These are phyloP conservation scores for Pardalotus punctatus DNA, from an alignment of 2,113 vertebrate genomes.

Conservation along the genomic window DNA sequence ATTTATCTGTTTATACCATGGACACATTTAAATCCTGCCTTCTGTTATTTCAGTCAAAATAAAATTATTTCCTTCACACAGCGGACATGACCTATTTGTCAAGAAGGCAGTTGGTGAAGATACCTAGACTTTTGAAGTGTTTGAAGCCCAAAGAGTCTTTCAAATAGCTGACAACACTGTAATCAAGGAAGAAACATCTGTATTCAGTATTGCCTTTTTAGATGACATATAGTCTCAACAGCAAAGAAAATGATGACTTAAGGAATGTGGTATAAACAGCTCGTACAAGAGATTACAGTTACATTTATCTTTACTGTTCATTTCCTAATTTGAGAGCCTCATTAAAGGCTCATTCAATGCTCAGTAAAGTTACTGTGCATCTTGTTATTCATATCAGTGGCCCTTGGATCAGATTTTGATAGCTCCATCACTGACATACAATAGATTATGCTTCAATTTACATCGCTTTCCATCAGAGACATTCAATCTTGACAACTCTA, in stretches of 20 bases:
- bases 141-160: slow-evolving; percentile 33
- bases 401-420: not conserved
- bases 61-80: slow-evolving; percentile 13
- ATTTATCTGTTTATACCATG: not conserved
- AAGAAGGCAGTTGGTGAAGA: slow-evolving; percentile 34
- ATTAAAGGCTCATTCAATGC: not conserved
- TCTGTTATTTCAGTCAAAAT: slow-evolving; percentile 4
- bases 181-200: not conserved
- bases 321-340: slow-evolving; percentile 18
- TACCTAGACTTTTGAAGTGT: slow-evolving; percentile 15
- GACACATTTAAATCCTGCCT: not conserved
- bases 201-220: not conserved
- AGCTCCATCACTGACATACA: not conserved
- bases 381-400: not conserved
- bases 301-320: slow-evolving; percentile 23
- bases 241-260: slow-evolving; percentile 52
- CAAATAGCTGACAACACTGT: slow-evolving; percentile 34
- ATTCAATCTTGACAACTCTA: not conserved
- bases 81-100: not conserved
- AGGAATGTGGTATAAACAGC: slow-evolving; percentile 56
- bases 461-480: slow-evolving; percentile 3
- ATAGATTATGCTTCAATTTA: not conserved
- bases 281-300: slow-evolving; percentile 54
- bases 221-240: slow-evolving; percentile 14
- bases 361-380: not conserved